Evolutionary conservation across 1,140 invertebrate species (phyloP).

Genomic region (Drosophila parvula): DNA sequence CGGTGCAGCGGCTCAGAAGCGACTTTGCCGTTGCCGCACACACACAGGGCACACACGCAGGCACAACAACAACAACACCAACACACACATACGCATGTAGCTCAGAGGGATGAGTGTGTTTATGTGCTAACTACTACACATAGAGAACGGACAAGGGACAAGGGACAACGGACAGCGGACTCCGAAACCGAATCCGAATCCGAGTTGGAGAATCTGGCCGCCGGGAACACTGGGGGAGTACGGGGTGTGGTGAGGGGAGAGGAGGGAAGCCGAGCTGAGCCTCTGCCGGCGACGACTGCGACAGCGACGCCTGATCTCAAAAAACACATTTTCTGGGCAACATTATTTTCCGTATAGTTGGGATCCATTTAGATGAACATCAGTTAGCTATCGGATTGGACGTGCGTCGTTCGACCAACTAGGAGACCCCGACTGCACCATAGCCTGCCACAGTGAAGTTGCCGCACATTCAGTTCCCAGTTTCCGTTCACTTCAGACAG

Average conservation of each 20-base stretch:
- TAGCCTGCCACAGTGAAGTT: slow-evolving; percentile 7
- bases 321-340: slow-evolving; percentile 79
- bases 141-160: background rate
- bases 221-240: no score
- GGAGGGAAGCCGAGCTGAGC: no score
- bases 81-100: slow-evolving; percentile 15
- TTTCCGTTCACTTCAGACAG: background rate
- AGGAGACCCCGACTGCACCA: background rate
- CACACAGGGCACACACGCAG: slow-evolving; percentile 1
- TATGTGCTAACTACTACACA: slow-evolving; percentile 25
- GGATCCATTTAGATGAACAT: slow-evolving; percentile 84
- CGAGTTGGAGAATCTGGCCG: background rate
- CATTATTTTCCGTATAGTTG: slow-evolving; percentile 83
- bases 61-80: slow-evolving; percentile 59
- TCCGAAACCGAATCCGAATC: slow-evolving; percentile 39
- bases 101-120: slow-evolving; percentile 17
- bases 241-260: no score
- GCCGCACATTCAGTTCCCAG: background rate
- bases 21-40: slow-evolving; percentile 64
- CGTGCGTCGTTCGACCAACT: slow-evolving; percentile 63
- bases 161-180: background rate
- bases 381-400: slow-evolving; percentile 84
- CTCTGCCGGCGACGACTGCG: no score
- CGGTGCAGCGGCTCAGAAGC: slow-evolving; percentile 72
- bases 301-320: slow-evolving; percentile 58